Evolutionary conservation across 2,888 invertebrate species (phyloP), one percentile per base, ranked within the genome.

Genomic region (Odontomyia ornata): DNA sequence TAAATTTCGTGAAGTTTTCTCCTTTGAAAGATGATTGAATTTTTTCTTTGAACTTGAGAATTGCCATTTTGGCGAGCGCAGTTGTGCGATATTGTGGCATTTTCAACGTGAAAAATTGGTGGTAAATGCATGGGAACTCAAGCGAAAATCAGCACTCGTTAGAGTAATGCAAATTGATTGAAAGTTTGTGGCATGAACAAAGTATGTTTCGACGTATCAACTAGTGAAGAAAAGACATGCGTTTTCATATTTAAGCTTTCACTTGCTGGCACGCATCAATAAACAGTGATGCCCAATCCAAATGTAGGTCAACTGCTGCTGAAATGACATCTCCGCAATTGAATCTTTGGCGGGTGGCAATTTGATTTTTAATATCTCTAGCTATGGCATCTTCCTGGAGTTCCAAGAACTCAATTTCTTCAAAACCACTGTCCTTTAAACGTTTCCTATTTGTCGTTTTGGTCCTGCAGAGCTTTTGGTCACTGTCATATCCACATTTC

Each of bases 151-250:
- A 25, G 69, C 46, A 9, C 47, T 25, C 69, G 21, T 46, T 23
- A 30, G 36, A 69, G 23, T 47, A 30, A 46, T 69, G 69, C 1
- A 69, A 69, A 69, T 69, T 47, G 69, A 69, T 69, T 47, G 69
- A 47, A 69, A 25, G 25, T 25, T 69, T 11, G 67, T 23, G 67
- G 23, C 69, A 46, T 47, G 69, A 69, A 64, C 64, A 64, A 64
- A 64, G 64, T 64, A 28, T 27, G 27, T 64, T 30, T 27, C 64
- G 27, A 64, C 13, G 64, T 64, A 15, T 27, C 64, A 13, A 64
- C 13, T 2, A 21, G 18, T 15, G 65, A 65, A 65, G 36, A 65
- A 65, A 65, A 65, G 30, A 65, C 36, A 15, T 65, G 65, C 65
- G 65, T 43, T 36, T 30, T 30, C 64, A 64, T 2, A 64, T 7